phyloP scores from a whole-genome alignment of 2,797 vertebrate genomes.

The Moxostoma hubbsi region DNA sequence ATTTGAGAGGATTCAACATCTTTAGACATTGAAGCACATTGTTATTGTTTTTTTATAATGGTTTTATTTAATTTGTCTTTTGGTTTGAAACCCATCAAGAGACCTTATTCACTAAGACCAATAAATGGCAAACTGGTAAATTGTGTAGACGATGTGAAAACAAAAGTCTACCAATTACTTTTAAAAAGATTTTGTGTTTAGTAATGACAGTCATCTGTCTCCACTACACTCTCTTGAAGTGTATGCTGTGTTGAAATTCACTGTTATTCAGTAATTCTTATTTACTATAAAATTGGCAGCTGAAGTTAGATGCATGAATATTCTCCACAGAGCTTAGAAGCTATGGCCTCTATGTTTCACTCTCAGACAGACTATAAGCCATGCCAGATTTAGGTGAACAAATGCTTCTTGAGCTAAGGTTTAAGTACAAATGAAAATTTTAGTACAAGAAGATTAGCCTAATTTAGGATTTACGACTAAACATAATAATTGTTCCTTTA shows the following conservation, averaged over 20 bases:
- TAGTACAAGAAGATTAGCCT: slow-evolving; percentile 70
- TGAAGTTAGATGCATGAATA: slow-evolving; percentile 60
- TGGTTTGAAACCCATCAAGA: not conserved
- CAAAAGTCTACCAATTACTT: no score
- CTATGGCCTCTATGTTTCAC: slow-evolving; percentile 60
- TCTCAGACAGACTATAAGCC: slow-evolving; percentile 45
- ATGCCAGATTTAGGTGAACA: slow-evolving; percentile 31
- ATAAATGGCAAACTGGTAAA: no score
- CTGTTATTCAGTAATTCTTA: slow-evolving; percentile 71
- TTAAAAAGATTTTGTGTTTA: not conserved
- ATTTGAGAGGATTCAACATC: no score
- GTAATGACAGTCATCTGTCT: not conserved
- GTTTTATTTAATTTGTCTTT: not conserved
- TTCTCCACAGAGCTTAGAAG: slow-evolving; percentile 56
- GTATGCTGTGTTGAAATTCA: slow-evolving; percentile 61
- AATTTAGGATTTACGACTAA: slow-evolving; percentile 70
- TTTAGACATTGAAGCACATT: no score
- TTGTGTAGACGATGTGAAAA: no score
- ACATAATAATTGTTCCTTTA: slow-evolving; percentile 68
- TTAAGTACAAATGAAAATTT: slow-evolving; percentile 71
- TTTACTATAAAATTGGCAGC: slow-evolving; percentile 72
- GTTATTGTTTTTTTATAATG: no score
- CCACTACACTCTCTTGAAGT: slow-evolving; percentile 55
- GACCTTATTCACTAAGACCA: not conserved
- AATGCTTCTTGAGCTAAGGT: slow-evolving; percentile 45